phyloP scores from a whole-genome alignment of 2,888 invertebrate species.

The Gnatocerus cornutus region DNA sequence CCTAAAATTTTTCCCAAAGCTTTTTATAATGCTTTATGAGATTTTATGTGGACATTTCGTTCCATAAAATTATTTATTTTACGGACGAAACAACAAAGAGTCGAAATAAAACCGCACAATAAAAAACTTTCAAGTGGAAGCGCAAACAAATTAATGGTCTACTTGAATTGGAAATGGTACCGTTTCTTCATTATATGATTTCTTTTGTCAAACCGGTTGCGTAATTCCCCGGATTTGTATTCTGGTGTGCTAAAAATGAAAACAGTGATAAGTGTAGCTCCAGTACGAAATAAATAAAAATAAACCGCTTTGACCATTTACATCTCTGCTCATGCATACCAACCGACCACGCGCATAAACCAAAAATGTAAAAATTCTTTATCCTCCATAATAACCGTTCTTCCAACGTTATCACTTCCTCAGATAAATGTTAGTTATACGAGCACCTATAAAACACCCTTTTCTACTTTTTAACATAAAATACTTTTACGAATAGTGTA shows the following conservation, averaged over 20 bases:
- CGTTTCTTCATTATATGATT: background rate
- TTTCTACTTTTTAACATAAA: background rate
- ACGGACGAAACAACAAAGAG: slow-evolving; percentile 3
- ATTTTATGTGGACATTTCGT: background rate
- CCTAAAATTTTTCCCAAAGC: background rate
- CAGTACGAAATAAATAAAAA: no score
- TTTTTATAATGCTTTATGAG: background rate
- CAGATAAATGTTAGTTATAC: slow-evolving; percentile 2
- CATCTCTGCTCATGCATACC: no score
- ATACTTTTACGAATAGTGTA: slow-evolving; percentile 3
- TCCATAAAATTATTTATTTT: slow-evolving; percentile 8
- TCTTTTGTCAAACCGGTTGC: no score
- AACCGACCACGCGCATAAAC: no score
- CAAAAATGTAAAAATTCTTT: no score
- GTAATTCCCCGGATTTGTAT: background rate
- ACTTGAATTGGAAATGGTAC: background rate
- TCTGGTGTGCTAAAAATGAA: no score
- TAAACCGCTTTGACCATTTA: no score
- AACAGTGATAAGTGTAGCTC: no score
- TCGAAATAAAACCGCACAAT: slow-evolving; percentile 5
- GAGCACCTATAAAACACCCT: background rate
- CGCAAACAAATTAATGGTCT: slow-evolving; percentile 9
- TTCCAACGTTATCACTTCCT: slow-evolving; percentile 1
- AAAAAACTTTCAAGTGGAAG: slow-evolving; percentile 12
- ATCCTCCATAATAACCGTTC: background rate